Evolutionary conservation across 2,888 invertebrate genomes (phyloP), one percentile per base, ranked within the genome.

Genomic region (Parascotia fuliginaria): DNA sequence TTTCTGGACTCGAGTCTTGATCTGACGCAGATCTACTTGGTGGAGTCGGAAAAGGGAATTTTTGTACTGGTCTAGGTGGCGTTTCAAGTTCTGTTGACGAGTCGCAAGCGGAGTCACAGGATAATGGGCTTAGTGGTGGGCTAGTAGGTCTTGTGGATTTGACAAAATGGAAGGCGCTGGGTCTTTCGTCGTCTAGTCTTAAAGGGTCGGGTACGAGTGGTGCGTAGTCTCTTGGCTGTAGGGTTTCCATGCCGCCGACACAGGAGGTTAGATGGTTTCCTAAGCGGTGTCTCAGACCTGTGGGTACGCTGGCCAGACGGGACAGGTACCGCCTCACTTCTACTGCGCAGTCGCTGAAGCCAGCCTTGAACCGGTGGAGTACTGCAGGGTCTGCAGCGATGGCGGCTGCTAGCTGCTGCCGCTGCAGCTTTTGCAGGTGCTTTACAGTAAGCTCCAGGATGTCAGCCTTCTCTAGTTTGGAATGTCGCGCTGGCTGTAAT

Each of bases 381-480:
- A 97, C 96, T 11, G 95, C 95, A 0, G 98, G 97, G 82, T 98
- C 97, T 7, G 96, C 95, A 0, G 96, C 95, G 62, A 96, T 96
- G 15, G 97, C 96, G 62, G 96, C 94, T 6, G 96, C 96, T 36
- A 96, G 87, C 82, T 98, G 98, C 80, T 97, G 97, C 9, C 97
- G 94, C 78, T 98, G 98, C 11, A 98, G 91, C 55, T 96, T 96
- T 81, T 98, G 97, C 40, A 99, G 92, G 81, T 98, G 98, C 79
- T 97, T 97, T 37, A 98, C 98, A 0, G 98, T 98, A 94, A 98
- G 95, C 87, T 98, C 98, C 43, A 98, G 91, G 67, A 98, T 98
- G 84, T 98, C 98, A 0, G 98, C 98, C 81, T 98, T 98, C 85
- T 98, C 98, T 73, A 98, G 92, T 83, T 98, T 98, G 3, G 97